Percentiles rank a stretch among this genome's conserved stretches.
phyloP scores from a whole-genome alignment of 2,113 vertebrate genomes.

The Bambusicola thoracicus region DNA sequence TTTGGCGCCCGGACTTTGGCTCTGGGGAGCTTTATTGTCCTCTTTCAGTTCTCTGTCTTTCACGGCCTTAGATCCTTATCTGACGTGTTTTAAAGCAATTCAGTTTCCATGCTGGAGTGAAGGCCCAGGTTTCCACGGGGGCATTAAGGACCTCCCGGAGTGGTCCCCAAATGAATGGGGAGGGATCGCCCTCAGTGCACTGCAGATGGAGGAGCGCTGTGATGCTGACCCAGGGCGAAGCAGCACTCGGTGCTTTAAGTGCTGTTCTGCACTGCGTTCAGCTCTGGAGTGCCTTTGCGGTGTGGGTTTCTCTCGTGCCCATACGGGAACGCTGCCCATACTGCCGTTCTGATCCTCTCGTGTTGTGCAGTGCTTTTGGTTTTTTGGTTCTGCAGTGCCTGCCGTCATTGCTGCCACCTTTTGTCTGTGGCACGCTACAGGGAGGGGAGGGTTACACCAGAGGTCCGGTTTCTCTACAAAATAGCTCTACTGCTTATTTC shows the following conservation, averaged over 20 bases:
- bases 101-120: background rate
- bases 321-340: background rate
- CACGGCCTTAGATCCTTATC: background rate
- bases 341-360: fast-evolving
- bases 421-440: background rate
- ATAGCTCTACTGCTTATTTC: background rate
- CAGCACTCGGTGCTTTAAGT: background rate
- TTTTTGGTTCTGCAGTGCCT: fast-evolving
- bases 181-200: too few relatives aligned
- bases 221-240: background rate
- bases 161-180: too few relatives aligned
- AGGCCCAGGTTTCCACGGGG: background rate
- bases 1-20: background rate
- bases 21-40: background rate
- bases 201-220: too few relatives aligned
- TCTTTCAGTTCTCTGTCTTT: background rate
- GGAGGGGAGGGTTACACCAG: background rate
- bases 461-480: background rate
- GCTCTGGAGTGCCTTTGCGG: background rate
- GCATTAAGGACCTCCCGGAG: background rate
- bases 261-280: background rate
- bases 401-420: background rate
- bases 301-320: fast-evolving
- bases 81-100: background rate
- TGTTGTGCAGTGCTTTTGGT: fast-evolving